Base-by-base conservation (phyloP, 1,140 invertebrate genomes). In the Tenebrio molitor region DNA sequence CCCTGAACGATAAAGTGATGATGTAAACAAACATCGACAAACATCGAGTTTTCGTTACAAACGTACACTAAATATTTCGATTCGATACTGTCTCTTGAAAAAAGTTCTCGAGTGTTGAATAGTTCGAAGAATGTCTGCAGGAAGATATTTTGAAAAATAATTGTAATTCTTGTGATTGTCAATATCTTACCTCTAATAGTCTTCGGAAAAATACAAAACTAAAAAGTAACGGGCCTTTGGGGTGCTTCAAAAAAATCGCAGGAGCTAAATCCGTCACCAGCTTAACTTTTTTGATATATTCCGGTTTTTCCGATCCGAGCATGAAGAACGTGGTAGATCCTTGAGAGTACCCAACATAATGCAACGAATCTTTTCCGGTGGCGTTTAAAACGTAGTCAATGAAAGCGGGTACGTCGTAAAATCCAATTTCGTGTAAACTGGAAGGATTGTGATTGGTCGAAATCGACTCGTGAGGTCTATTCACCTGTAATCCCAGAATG, bases 371-470 rank as follows among this genome's bases (percentile, higher is more conserved):
- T 41, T 83, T 71, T 0, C 81, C 78, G 0, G 90, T 91, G 3
- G 65, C 68, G 3, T 81, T 76, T n/a, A 90, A 74, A 16, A 90
- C 84, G 74, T 87, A 87, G 72, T 90, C 84, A 5, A 93, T 84
- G 76, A 86, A 86, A 0, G 89, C 86, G 14, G 91, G 89, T 10
- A 91, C 64, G 79, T 92, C 91, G 76, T 86, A 88, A 2, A 82
- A 68, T 2, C 86, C 89, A 82, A 92, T 91, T 83, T 94, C 91
- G 76, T 93, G 89, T 81, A 39, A 8, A 75, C 89, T 91, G 77
- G 80, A 81, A 74, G 34, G 33, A 76, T n/a, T 63, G 14, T 25
- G 0, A 2, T 14, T 3, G n/a, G n/a, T 2, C n/a, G n/a, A 2
- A 10, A 23, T 8, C 2, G 2, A 25, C 14, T 33, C n/a, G 8